Evolutionary conservation across 53 echinoderm and acorn worm genomes (phyloP).

Genomic region (Henricia sp.): DNA sequence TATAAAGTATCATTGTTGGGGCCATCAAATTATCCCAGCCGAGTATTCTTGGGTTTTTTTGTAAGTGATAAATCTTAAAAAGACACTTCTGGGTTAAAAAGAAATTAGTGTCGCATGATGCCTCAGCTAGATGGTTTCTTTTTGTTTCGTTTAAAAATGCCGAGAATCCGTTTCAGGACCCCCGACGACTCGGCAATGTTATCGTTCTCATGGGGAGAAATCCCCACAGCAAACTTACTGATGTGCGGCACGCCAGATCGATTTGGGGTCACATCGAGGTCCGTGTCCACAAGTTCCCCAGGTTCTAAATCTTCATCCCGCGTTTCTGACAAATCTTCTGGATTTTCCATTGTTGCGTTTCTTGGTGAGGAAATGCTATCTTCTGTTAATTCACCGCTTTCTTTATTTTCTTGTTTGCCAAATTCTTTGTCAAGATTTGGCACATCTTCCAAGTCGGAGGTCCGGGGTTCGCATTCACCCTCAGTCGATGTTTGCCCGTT

Average conservation of each 20-base stretch:
- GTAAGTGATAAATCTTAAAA: too few species aligned
- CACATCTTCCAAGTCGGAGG: not conserved
- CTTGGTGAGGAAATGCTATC: not conserved
- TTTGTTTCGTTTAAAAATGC: slow-evolving; percentile 77
- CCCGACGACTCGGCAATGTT: slow-evolving; percentile 79
- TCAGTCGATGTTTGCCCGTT: not conserved
- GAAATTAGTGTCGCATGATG: too few species aligned
- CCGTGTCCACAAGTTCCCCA: not conserved
- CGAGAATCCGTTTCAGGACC: slow-evolving; percentile 47
- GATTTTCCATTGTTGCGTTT: not conserved
- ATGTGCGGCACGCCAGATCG: slow-evolving; percentile 88
- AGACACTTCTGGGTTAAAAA: too few species aligned
- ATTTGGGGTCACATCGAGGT: slow-evolving; percentile 67
- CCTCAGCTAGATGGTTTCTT: slow-evolving; percentile 14
- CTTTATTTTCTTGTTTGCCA: too few species aligned
- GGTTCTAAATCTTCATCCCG: slow-evolving; percentile 7
- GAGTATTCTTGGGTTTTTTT: too few species aligned
- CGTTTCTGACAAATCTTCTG: too few species aligned
- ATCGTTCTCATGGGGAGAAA: slow-evolving; percentile 87
- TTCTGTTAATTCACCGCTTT: not conserved
- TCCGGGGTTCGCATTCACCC: not conserved
- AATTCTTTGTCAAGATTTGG: not conserved
- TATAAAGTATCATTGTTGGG: too few species aligned
- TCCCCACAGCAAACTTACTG: slow-evolving; percentile 89
- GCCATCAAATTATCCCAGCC: too few species aligned